These are phyloP conservation scores for Percopsis omiscomaycus DNA, from an alignment of 2,797 vertebrate genomes.

Conservation along the genomic window DNA sequence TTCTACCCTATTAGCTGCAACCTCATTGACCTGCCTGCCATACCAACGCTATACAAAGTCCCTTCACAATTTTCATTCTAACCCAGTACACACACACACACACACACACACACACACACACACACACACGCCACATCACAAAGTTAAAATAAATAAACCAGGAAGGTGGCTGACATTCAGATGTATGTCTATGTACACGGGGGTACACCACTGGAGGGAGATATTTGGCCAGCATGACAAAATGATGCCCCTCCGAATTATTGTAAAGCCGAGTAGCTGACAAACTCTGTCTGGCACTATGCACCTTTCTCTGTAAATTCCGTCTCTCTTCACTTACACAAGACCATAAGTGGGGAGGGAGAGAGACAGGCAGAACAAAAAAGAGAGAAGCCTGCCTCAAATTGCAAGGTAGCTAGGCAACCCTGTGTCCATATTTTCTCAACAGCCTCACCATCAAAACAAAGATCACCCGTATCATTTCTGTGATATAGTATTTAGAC, in stretches of 20 bases:
- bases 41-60: too few relatives aligned
- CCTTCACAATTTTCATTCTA: too few relatives aligned
- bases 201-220: neutral
- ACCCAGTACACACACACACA: too few relatives aligned
- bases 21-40: too few relatives aligned
- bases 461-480: slow-evolving; percentile 2
- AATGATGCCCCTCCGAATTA: neutral
- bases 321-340: neutral
- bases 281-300: neutral
- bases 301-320: neutral
- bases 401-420: slow-evolving; percentile 14
- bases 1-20: too few relatives aligned
- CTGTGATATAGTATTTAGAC: too few relatives aligned
- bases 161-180: neutral
- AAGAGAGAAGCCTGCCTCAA: slow-evolving; percentile 13
- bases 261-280: neutral
- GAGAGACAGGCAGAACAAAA: slow-evolving; percentile 4
- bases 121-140: neutral
- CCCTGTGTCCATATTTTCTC: neutral
- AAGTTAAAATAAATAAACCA: neutral
- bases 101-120: neutral
- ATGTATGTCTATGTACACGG: neutral
- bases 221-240: neutral
- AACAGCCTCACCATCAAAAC: neutral
- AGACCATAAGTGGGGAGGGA: neutral